Base-by-base conservation (phyloP, 2,888 invertebrate species). In the Nineta flava region DNA sequence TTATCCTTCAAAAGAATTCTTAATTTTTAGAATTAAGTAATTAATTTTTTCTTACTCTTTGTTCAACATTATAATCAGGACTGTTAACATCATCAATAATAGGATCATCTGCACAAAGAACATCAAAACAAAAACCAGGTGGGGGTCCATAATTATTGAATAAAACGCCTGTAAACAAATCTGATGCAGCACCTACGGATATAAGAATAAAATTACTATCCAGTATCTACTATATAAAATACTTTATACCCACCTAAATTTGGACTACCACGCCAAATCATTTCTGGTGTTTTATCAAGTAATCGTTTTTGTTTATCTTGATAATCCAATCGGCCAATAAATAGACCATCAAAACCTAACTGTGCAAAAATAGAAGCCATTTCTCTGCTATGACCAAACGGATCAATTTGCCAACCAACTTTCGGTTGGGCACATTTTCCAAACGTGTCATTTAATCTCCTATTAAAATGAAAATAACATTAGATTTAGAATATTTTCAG, bases 101-200 rank as follows among this genome's bases (percentile, higher is more conserved):
- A 0, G 92, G 92, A 45, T 84, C 83, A 61, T 91, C 90, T 0
- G 65, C 63, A 61, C 96, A 96, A 0, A 87, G 71, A 5, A 83
- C 73, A 62, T 97, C 96, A 64, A 91, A 97, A 60, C 96, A 96
- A 65, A 94, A 96, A 0, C 93, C 94, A 6, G 76, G 72, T 0
- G 96, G 96, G 0, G 92, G 84, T 0, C 77, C 76, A 62, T 94
- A 94, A 1, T 76, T 78, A 58, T 92, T 90, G 63, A 75, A 86
- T 10, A 93, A 69, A 0, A 83, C 81, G 0, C 91, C 85, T 0
- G 92, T 91, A 59, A 95, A 92, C 7, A 96, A 67, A 57, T 83
- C 76, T 0, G 83, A 75, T 0, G 72, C 58, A 26, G 76, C 72
- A 1, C 79, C 81, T 80, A 51, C 38, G 61, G 3, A 38, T 2